Percentiles rank a stretch among this genome's conserved stretches.
phyloP scores from a whole-genome alignment of 1,140 invertebrate species.

The Brachionus rotundiformis region DNA sequence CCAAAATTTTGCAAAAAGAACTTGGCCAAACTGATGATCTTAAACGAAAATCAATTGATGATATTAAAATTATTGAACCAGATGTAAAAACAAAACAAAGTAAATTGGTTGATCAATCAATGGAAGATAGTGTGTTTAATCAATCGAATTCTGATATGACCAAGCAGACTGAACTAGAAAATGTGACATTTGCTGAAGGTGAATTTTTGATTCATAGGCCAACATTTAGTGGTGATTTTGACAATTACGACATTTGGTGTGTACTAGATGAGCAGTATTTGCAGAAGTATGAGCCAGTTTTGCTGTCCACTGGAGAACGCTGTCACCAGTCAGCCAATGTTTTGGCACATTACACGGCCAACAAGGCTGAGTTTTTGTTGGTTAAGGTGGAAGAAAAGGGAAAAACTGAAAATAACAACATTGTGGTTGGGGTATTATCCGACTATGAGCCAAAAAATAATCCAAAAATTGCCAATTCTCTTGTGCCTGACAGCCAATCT shows the following conservation, averaged over 20 bases:
- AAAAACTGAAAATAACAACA: slow-evolving; percentile 50
- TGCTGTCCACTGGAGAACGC: slow-evolving; percentile 38
- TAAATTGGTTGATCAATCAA: background rate
- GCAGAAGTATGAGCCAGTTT: slow-evolving; percentile 50
- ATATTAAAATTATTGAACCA: background rate
- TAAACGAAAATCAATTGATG: background rate
- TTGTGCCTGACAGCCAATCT: background rate
- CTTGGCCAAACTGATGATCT: background rate
- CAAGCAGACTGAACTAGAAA: slow-evolving; percentile 13
- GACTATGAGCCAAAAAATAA: slow-evolving; percentile 49
- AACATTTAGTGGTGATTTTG: slow-evolving; percentile 51
- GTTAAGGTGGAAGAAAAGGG: slow-evolving; percentile 51
- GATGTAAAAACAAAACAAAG: slow-evolving; percentile 4
- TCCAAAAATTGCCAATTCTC: background rate
- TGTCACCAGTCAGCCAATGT: slow-evolving; percentile 50
- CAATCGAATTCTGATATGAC: background rate
- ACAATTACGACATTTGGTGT: slow-evolving; percentile 51
- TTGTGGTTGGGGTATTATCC: slow-evolving; percentile 28
- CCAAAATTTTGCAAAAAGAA: slow-evolving; percentile 32
- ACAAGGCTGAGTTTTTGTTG: slow-evolving; percentile 36
- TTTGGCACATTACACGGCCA: slow-evolving; percentile 38
- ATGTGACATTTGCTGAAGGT: slow-evolving; percentile 23
- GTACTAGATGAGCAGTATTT: slow-evolving; percentile 42
- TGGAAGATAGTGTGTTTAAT: background rate
- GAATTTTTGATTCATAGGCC: slow-evolving; percentile 48